A percentile compares a stretch with the other conserved stretches of the same genome.
These are phyloP conservation scores for Rhinolophus ferrumequinum DNA, from an alignment of 2,113 vertebrate species.

Conservation along the genomic window DNA sequence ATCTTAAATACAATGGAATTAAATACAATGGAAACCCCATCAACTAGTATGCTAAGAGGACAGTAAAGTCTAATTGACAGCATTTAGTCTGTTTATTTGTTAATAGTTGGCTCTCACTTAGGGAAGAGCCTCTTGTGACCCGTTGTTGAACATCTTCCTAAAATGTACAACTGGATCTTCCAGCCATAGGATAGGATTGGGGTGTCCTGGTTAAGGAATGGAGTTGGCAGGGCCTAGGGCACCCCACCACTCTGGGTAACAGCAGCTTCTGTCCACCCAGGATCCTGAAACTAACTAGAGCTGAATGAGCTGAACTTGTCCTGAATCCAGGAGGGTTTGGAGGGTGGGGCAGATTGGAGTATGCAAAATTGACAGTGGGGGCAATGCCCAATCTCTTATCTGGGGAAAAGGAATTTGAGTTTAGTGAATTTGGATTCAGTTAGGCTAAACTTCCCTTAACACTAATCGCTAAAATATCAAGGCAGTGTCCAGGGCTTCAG, in stretches of 20 bases:
- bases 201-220: neutral
- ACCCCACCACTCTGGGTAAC: neutral
- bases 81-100: neutral
- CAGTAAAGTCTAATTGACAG: neutral
- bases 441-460: neutral
- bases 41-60: neutral
- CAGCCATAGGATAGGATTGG: neutral
- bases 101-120: neutral
- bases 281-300: neutral
- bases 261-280: neutral
- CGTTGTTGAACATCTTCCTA: neutral
- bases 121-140: neutral
- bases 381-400: neutral
- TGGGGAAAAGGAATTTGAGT: neutral
- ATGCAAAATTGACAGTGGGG: neutral
- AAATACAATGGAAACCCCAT: neutral
- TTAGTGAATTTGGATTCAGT: conserved; percentile 2
- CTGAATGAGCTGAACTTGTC: neutral
- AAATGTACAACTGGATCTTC: neutral
- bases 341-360: neutral
- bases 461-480: neutral
- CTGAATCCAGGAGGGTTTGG: neutral
- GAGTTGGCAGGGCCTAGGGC: neutral
- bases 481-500: neutral
- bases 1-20: neutral